These are phyloP conservation scores for Oreochromis spilurus DNA, from an alignment of 2,113 vertebrate genomes.

Conservation along the genomic window DNA sequence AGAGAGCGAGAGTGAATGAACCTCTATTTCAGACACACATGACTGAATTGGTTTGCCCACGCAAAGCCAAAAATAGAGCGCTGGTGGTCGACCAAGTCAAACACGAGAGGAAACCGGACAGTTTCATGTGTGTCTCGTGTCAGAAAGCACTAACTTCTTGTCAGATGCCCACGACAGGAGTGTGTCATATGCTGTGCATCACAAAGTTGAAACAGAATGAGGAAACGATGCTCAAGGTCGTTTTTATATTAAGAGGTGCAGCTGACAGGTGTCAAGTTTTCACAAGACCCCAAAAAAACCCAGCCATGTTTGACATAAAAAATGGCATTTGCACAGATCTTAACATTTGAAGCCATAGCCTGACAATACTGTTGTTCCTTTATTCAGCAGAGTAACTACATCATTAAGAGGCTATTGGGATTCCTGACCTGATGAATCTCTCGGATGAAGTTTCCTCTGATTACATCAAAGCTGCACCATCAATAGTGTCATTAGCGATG, in stretches of 20 bases:
- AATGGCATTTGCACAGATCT: not conserved
- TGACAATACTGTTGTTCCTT: not conserved
- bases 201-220: not conserved
- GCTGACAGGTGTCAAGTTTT: not conserved
- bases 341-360: not conserved
- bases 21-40: not conserved
- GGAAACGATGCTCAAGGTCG: not conserved
- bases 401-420: not conserved
- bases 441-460: not conserved
- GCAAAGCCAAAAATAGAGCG: conserved; percentile 30
- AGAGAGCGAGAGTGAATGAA: not conserved
- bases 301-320: not conserved
- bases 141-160: not conserved
- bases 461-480: not conserved
- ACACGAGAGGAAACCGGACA: not conserved
- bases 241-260: not conserved
- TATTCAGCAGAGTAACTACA: not conserved
- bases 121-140: not conserved
- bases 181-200: not conserved
- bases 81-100: conserved; percentile 11
- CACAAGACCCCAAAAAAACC: not conserved
- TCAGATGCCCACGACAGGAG: not conserved
- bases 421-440: not conserved
- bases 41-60: not conserved
- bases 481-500: not conserved